phyloP scores from a whole-genome alignment of 2,113 vertebrate species.

The Zapornia atra region DNA sequence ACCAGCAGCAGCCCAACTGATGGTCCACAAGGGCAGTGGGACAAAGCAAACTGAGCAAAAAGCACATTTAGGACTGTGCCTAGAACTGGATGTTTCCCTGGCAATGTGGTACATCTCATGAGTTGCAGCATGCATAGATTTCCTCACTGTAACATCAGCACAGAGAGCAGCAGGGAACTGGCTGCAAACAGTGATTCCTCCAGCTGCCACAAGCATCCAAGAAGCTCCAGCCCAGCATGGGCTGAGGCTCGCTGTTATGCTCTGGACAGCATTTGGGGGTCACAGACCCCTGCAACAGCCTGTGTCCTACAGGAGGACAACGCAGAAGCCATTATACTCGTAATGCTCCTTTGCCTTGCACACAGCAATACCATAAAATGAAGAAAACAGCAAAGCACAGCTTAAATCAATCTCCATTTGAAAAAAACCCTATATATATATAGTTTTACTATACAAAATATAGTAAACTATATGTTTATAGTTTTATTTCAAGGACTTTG shows the following conservation, averaged over 20 bases:
- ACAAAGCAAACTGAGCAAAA: not conserved
- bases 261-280: not conserved
- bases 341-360: not conserved
- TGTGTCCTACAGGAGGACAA: not conserved
- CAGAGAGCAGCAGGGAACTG: not conserved
- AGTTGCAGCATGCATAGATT: not conserved
- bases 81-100: conserved; percentile 44
- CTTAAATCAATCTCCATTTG: not conserved
- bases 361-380: not conserved
- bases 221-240: not conserved
- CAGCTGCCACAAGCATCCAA: not conserved
- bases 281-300: not conserved
- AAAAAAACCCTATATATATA: not conserved
- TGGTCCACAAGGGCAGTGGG: not conserved
- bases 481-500: not conserved
- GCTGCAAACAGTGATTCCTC: not conserved
- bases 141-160: not conserved
- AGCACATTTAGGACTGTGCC: conserved; percentile 11
- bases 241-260: not conserved
- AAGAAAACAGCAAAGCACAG: not conserved
- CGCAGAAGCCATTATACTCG: not conserved
- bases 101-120: conserved; percentile 49
- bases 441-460: too few relatives aligned
- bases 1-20: not conserved
- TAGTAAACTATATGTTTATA: too few relatives aligned